phyloP scores from a whole-genome alignment of 2,113 vertebrate species.

The Willisornis vidua region DNA sequence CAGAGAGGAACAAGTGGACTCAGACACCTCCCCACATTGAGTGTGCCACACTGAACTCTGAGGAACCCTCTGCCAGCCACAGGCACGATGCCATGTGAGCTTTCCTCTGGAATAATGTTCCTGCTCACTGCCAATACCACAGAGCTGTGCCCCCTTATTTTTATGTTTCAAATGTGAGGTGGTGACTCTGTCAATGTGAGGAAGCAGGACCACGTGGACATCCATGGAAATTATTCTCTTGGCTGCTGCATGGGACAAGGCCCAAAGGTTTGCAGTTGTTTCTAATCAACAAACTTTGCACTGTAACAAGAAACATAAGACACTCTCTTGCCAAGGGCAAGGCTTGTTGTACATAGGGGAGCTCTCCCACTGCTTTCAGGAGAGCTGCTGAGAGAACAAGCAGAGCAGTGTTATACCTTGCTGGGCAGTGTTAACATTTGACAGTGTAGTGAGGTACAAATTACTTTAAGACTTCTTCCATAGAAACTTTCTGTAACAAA shows the following conservation, averaged over 20 bases:
- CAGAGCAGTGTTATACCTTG: background rate
- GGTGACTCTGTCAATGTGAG: background rate
- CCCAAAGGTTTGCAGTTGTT: conserved; percentile 6
- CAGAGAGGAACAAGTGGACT: background rate
- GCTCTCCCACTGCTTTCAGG: background rate
- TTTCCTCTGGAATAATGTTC: background rate
- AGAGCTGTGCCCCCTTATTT: background rate
- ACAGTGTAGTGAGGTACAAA: background rate
- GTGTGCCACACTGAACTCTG: background rate
- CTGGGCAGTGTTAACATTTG: background rate
- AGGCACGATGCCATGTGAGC: background rate
- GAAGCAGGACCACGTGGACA: background rate
- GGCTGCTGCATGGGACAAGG: background rate
- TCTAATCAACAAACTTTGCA: background rate
- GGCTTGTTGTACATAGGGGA: background rate
- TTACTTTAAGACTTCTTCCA: background rate
- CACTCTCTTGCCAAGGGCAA: background rate
- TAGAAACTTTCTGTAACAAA: background rate
- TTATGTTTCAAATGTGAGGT: background rate
- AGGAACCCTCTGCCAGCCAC: background rate
- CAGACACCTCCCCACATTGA: background rate
- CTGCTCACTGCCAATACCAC: background rate
- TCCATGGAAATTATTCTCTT: background rate
- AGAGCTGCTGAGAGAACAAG: background rate
- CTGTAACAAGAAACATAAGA: conserved; percentile 2